Evolutionary conservation across 2,797 vertebrate genomes (phyloP), one percentile per base, ranked within the genome.

Genomic region (Schizothorax lantsangensis): DNA sequence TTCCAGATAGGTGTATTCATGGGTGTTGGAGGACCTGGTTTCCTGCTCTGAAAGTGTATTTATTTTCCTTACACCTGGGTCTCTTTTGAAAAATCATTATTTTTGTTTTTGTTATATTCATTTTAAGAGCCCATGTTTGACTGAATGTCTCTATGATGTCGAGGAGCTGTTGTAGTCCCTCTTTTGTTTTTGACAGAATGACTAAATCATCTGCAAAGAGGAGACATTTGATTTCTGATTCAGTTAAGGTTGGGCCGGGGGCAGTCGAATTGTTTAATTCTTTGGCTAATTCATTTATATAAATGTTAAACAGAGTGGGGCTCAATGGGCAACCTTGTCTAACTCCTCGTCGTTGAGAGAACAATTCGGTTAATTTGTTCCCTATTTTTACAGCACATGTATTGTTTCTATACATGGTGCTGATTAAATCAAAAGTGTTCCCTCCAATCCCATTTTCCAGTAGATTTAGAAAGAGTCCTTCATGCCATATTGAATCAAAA

Each of bases 101-200:
- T 71, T 71, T 38, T 4, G 68, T 68, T 71, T 38, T 71, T 71
- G 2, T 10, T 21, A 19, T 17, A 6, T 71, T 71, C 0, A 71
- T 71, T 71, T 71, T 40, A 38, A 21, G 68, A 71, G 36, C 68
- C 36, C 17, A 71, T 5, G 17, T 71, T 71, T 71, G 68, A 71
- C 21, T 72, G 38, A 43, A 73, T 7, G 71, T 45, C 23, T n/a
- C 40, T 47, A 47, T 47, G 10, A 47, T 47, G 71, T 73, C 5
- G 6, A 73, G 40, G 36, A n/a, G 36, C 69, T 40, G 36, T 43
- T 73, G 40, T 26, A 45, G 21, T 45, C 40, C 10, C 23, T 73
- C 40, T 73, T 73, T n/a, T 73, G 40, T 73, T 73, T 73, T 45
- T 26, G 71, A 73, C 23, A 73, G 68, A 73, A 73, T 26, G 40